Evolutionary conservation across 1,140 invertebrate genomes (phyloP).

Genomic region (Tachypleus tridentatus): DNA sequence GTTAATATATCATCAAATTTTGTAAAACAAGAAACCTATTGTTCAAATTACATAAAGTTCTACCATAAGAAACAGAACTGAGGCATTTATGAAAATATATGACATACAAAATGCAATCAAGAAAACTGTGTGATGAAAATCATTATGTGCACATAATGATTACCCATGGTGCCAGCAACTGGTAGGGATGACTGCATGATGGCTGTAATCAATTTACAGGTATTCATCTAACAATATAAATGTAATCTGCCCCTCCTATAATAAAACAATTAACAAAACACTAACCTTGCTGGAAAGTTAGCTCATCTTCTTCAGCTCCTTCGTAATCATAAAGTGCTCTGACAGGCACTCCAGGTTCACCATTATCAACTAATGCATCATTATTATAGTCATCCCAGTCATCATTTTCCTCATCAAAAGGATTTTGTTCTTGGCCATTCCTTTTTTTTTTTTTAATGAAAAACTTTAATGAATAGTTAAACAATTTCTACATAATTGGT

Average conservation of each 20-base stretch:
- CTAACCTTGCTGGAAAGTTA: constrained; percentile 87
- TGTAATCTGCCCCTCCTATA: background rate
- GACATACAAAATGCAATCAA: too few species aligned
- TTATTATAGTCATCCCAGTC: constrained; percentile 51
- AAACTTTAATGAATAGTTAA: too few species aligned
- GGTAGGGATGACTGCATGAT: too few species aligned
- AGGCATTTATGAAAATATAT: too few species aligned
- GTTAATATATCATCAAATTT: background rate
- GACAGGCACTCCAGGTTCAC: constrained; percentile 83
- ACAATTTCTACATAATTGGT: constrained; percentile 31
- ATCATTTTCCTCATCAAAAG: constrained; percentile 44
- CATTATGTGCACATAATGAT: too few species aligned
- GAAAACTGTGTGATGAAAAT: too few species aligned
- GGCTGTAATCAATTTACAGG: too few species aligned
- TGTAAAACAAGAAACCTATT: background rate
- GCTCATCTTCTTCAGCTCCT: constrained; percentile 89
- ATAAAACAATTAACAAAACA: background rate
- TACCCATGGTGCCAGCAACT: too few species aligned
- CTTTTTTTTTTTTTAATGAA: too few species aligned
- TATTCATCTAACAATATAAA: too few species aligned
- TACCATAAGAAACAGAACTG: too few species aligned
- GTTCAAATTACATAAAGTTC: background rate
- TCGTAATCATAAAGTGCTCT: constrained; percentile 93
- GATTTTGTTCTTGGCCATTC: constrained; percentile 8
- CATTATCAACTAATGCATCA: constrained; percentile 73